phyloP scores from a whole-genome alignment of 2,113 vertebrate genomes.

The Odobenus rosmarus region DNA sequence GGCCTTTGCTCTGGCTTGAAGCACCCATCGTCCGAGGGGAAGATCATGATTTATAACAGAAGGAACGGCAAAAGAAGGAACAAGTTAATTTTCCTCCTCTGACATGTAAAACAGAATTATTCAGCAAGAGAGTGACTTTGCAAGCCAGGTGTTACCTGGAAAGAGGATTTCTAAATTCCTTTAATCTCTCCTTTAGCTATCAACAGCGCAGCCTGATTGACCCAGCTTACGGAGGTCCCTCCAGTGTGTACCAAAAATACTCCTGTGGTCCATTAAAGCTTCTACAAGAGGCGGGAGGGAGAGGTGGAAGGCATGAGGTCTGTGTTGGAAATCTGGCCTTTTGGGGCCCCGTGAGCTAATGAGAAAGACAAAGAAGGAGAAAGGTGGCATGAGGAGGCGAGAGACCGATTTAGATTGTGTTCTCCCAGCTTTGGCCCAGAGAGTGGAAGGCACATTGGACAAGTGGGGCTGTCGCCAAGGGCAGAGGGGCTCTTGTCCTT shows the following conservation, averaged over 20 bases:
- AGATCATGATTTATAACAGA: slow-evolving; percentile 38
- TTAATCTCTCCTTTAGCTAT: background rate
- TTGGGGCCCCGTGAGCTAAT: background rate
- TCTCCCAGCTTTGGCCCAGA: background rate
- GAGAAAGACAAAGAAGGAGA: background rate
- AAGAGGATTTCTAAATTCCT: slow-evolving; percentile 43
- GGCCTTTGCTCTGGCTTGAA: background rate
- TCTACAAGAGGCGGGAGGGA: background rate
- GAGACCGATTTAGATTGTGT: background rate
- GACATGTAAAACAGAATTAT: background rate
- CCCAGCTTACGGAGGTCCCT: background rate
- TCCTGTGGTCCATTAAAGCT: background rate
- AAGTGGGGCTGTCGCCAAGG: background rate
- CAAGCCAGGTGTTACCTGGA: background rate
- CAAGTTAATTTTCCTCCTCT: background rate
- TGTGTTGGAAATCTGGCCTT: background rate
- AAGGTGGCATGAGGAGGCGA: background rate
- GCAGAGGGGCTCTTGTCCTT: background rate
- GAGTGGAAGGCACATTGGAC: background rate
- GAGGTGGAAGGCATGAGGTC: background rate
- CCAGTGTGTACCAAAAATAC: background rate
- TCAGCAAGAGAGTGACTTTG: background rate
- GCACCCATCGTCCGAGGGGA: background rate
- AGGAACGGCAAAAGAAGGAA: background rate
- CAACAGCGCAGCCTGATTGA: background rate